Conservation (phyloP, 2,888 invertebrate genomes). For the Linnaemya tessellans region DNA sequence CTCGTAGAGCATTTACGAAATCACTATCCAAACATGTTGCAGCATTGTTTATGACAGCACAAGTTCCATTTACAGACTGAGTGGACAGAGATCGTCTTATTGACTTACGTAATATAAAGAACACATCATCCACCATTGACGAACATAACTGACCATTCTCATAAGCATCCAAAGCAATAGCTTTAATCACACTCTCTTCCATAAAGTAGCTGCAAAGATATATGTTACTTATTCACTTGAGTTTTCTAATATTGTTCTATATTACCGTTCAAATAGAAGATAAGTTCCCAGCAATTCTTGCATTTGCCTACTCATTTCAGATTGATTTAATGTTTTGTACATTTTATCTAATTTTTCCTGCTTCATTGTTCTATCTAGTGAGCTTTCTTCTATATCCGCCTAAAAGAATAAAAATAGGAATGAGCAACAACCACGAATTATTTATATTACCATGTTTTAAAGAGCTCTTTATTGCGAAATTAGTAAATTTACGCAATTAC, state of each 20-base stretch:
- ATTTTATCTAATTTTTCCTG: slow-evolving; percentile 84
- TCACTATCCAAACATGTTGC: slow-evolving; percentile 93
- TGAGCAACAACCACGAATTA: too few species aligned
- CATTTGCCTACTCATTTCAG: slow-evolving; percentile 89
- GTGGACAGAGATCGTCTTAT: slow-evolving; percentile 96
- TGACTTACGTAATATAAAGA: slow-evolving; percentile 98
- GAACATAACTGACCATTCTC: slow-evolving; percentile 91
- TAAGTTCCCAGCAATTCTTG: slow-evolving; percentile 94
- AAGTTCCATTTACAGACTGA: slow-evolving; percentile 96
- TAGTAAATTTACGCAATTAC: too few species aligned
- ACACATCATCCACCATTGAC: slow-evolving; percentile 98
- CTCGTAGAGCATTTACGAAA: slow-evolving; percentile 89
- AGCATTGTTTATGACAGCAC: slow-evolving; percentile 97
- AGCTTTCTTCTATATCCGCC: slow-evolving; percentile 87
- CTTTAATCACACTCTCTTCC: slow-evolving; percentile 97
- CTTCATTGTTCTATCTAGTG: slow-evolving; percentile 84
- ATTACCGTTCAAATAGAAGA: slow-evolving; percentile 92
- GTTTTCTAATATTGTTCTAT: not conserved
- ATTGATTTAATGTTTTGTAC: slow-evolving; percentile 88
- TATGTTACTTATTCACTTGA: not conserved
- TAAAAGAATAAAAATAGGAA: slow-evolving; percentile 76
- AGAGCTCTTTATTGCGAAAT: too few species aligned
- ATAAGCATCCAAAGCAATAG: slow-evolving; percentile 90
- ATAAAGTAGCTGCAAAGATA: slow-evolving; percentile 89
- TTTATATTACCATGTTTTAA: too few species aligned